Percentiles rank a stretch among this genome's conserved stretches.
Evolutionary conservation across 2,888 invertebrate species (phyloP).

Genomic region (Serripes groenlandicus): DNA sequence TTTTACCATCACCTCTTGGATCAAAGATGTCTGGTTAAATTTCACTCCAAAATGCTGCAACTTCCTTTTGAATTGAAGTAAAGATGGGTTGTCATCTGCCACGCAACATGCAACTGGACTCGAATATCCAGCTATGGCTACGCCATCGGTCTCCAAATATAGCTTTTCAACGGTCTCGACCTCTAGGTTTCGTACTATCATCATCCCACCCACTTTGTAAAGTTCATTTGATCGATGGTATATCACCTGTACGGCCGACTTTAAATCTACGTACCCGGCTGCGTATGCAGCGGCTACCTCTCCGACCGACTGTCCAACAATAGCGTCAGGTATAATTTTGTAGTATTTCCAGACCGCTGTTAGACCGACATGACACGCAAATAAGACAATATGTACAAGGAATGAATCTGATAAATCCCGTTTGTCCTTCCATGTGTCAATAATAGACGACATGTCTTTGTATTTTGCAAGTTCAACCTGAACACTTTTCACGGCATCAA

Average conservation of each 20-base stretch:
- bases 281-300: conserved; percentile 76
- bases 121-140: conserved; percentile 66
- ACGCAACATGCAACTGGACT: conserved; percentile 67
- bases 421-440: conserved; percentile 19
- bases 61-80: conserved; percentile 53
- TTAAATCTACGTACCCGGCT: conserved; percentile 63
- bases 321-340: conserved; percentile 68
- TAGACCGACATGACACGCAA: conserved; percentile 74
- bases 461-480: not conserved
- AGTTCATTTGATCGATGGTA: conserved; percentile 70
- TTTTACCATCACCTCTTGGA: conserved; percentile 36
- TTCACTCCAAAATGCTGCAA: conserved; percentile 12
- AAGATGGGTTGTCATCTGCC: conserved; percentile 65
- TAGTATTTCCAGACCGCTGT: conserved; percentile 64
- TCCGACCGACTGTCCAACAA: conserved; percentile 79
- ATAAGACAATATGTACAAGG: conserved; percentile 73
- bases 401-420: conserved; percentile 54
- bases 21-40: conserved; percentile 28
- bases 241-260: conserved; percentile 74
- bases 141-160: conserved; percentile 14
- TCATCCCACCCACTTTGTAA: conserved; percentile 71
- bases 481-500: not conserved
- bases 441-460: conserved; percentile 26
- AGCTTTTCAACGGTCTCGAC: conserved; percentile 43
- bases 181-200: conserved; percentile 59